Base-by-base conservation (phyloP, 2,888 invertebrate genomes). In the Melanchra persicariae region DNA sequence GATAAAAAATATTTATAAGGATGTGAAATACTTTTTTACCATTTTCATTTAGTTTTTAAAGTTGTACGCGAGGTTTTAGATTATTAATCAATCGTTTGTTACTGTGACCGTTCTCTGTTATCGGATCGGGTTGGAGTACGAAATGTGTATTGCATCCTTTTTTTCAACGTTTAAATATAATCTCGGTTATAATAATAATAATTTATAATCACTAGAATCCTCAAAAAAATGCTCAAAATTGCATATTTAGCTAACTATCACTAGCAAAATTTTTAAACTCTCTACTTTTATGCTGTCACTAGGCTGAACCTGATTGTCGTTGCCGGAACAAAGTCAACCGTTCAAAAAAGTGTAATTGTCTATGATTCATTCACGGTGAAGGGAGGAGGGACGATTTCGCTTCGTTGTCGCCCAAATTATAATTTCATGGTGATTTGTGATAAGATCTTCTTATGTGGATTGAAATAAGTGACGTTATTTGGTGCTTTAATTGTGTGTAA, bases 351-450 rank as follows among this genome's bases (percentile, higher is more conserved):
- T 59, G 52, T 47, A 24, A 37, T 89, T 90, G 92, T 95, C 95
- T 94, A 93, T 94, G 94, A 87, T 87, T 90, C 89, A 90, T 92
- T 91, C 90, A 91, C 89, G 91, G 94, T 92, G 94, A 94, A 94
- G 95, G 94, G 93, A 88, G 91, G 91, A 92, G 94, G 92, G 93
- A 92, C 91, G 85, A 91, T 91, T 93, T 94, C 94, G 95, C 93
- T 95, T 95, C 95, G 95, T 95, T 93, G 95, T 95, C 94, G 95
- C 89, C 90, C 88, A 89, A 90, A 91, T 91, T 92, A 87, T 88
- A 91, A 90, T 93, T 93, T 91, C 88, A 88, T 88, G 85, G 92
- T 91, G 92, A 91, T 91, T 92, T 91, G 91, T 92, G 92, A 89
- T 91, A 91, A 85, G 87, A 91, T 92, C 86, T 87, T 89, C 84